Conservation (phyloP, 1,140 invertebrate genomes). For the Tetraneura akinire region DNA sequence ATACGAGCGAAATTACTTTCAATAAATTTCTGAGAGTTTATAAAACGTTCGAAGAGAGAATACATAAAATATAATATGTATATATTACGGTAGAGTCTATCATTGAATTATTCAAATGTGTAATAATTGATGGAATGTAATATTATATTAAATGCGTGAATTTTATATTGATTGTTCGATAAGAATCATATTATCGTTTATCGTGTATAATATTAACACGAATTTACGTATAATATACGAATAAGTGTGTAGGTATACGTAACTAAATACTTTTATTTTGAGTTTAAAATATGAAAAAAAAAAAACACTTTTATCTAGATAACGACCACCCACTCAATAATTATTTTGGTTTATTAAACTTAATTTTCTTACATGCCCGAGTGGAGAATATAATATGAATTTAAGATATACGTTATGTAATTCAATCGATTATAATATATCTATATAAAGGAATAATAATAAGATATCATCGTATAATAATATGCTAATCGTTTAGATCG, state of each 20-base stretch:
- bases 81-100: neutral
- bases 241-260: too few relatives aligned
- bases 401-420: neutral
- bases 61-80: too few relatives aligned
- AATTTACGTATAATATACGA: neutral
- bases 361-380: slow-evolving; percentile 7
- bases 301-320: slow-evolving; percentile 16
- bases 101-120: slow-evolving; percentile 7
- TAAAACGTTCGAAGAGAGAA: neutral
- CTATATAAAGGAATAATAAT: neutral
- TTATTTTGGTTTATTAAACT: slow-evolving; percentile 3
- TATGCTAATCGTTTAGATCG: slow-evolving; percentile 20
- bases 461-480: slow-evolving; percentile 10
- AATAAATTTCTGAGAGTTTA: neutral
- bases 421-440: neutral
- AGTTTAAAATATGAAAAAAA: neutral
- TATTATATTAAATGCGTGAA: slow-evolving; percentile 29
- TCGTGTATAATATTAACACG: too few relatives aligned
- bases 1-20: slow-evolving; percentile 11
- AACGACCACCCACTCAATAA: neutral
- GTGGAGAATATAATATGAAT: too few relatives aligned
- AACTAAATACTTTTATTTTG: too few relatives aligned
- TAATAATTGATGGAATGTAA: slow-evolving; percentile 4
- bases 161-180: slow-evolving; percentile 21
- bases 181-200: too few relatives aligned